phyloP scores from a whole-genome alignment of 2,113 vertebrate species.

The Cyrtonyx montezumae region DNA sequence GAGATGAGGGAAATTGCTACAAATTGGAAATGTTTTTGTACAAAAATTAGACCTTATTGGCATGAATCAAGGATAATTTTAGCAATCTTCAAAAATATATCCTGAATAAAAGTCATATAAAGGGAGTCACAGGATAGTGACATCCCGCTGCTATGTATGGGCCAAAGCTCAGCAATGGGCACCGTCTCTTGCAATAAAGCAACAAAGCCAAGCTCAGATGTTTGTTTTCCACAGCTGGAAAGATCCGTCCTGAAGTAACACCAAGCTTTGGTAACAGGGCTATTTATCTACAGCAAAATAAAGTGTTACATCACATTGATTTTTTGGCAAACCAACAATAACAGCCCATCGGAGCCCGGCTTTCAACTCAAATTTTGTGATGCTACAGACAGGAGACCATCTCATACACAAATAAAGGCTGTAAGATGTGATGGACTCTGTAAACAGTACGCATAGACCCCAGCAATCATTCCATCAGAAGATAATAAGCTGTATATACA shows the following conservation, averaged over 20 bases:
- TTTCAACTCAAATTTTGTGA: background rate
- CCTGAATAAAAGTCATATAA: slow-evolving; percentile 12
- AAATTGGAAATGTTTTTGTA: slow-evolving; percentile 30
- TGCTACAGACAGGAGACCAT: background rate
- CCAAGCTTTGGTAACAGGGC: background rate
- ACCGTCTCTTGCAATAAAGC: background rate
- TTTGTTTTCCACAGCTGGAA: slow-evolving; percentile 5
- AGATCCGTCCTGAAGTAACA: background rate
- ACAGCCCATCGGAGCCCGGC: background rate
- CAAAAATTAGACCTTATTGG: background rate
- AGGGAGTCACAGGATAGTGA: background rate
- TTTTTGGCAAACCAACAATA: background rate
- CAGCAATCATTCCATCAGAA: background rate
- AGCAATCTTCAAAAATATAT: slow-evolving; percentile 4
- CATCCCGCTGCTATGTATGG: background rate
- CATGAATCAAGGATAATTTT: slow-evolving; percentile 15
- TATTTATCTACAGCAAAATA: background rate
- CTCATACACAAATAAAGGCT: background rate
- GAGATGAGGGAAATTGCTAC: slow-evolving; percentile 18
- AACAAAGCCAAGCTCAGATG: background rate
- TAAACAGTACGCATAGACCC: background rate
- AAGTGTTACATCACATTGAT: background rate
- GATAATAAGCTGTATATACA: background rate
- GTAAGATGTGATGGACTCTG: background rate
- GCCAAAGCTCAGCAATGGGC: background rate